Percentiles rank a stretch among this genome's conserved stretches.
Evolutionary conservation across 2,888 invertebrate species (phyloP).

Genomic region (Mythimna lalbum): DNA sequence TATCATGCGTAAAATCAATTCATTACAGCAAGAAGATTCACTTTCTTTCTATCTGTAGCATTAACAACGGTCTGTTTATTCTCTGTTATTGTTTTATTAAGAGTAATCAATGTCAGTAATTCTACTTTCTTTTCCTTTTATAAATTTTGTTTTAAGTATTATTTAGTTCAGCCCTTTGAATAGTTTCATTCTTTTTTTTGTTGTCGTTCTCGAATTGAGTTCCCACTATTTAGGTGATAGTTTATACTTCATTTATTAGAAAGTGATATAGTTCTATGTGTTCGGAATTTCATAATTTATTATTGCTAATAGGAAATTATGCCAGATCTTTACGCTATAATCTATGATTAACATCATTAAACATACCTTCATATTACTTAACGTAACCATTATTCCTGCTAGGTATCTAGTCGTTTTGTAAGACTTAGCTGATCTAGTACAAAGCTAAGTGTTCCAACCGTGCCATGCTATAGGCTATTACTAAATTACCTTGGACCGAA

Average conservation of each 20-base stretch:
- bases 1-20: slow-evolving; percentile 82
- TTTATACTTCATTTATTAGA: background rate
- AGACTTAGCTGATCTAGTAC: slow-evolving; percentile 65
- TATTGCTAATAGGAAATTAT: slow-evolving; percentile 19
- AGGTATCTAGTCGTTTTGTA: slow-evolving; percentile 66
- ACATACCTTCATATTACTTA: slow-evolving; percentile 60
- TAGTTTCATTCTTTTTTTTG: background rate
- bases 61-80: slow-evolving; percentile 76
- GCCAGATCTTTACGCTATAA: slow-evolving; percentile 24
- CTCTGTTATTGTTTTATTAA: slow-evolving; percentile 69
- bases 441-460: slow-evolving; percentile 64
- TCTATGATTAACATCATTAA: slow-evolving; percentile 35
- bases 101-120: slow-evolving; percentile 63
- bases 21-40: slow-evolving; percentile 68
- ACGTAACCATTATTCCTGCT: slow-evolving; percentile 65
- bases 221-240: background rate
- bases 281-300: background rate
- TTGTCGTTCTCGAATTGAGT: background rate
- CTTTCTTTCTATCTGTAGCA: slow-evolving; percentile 68
- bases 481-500: slow-evolving; percentile 54
- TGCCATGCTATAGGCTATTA: slow-evolving; percentile 63
- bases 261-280: background rate
- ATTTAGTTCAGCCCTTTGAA: slow-evolving; percentile 6
- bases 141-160: slow-evolving; percentile 37
- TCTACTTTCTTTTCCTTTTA: slow-evolving; percentile 60